These are phyloP conservation scores for Brachionus calyciflorus DNA, from an alignment of 1,140 invertebrate genomes.

Conservation along the genomic window DNA sequence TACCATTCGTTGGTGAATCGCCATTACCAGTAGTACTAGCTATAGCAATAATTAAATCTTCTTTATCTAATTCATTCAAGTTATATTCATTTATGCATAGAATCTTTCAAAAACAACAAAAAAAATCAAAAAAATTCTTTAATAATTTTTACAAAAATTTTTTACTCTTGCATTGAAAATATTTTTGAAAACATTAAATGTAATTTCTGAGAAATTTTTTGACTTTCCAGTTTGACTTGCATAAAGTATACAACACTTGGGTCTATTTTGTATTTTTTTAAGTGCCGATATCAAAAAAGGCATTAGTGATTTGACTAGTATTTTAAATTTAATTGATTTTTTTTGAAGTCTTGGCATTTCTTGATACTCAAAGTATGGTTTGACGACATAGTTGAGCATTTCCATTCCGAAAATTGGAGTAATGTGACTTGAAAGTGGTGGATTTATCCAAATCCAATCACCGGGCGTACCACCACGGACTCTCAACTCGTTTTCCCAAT, in stretches of 20 bases:
- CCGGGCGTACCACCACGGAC: slow-evolving; percentile 86
- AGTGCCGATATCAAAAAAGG: slow-evolving; percentile 93
- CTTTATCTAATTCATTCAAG: slow-evolving; percentile 84
- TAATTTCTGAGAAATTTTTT: slow-evolving; percentile 83
- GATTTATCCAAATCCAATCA: slow-evolving; percentile 95
- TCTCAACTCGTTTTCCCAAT: slow-evolving; percentile 83
- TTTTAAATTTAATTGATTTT: slow-evolving; percentile 85
- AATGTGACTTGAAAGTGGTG: slow-evolving; percentile 81
- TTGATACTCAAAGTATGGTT: slow-evolving; percentile 86
- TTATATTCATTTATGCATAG: slow-evolving; percentile 86
- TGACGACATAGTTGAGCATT: slow-evolving; percentile 84
- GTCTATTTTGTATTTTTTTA: slow-evolving; percentile 80
- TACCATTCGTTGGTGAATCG: slow-evolving; percentile 91
- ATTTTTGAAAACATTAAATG: slow-evolving; percentile 83
- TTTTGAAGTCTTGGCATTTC: slow-evolving; percentile 80
- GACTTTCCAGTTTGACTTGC: slow-evolving; percentile 93
- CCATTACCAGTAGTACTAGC: slow-evolving; percentile 94
- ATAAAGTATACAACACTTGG: slow-evolving; percentile 87
- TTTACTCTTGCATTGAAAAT: slow-evolving; percentile 86
- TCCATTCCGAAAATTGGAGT: slow-evolving; percentile 92
- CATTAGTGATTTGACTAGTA: slow-evolving; percentile 76
- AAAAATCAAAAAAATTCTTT: slow-evolving; percentile 23
- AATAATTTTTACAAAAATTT: slow-evolving; percentile 47
- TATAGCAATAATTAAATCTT: slow-evolving; percentile 81
- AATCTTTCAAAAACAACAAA: slow-evolving; percentile 86